Base-by-base conservation (phyloP, 64 coral and sea anemone genomes). In the Catalaphyllia jardinei region DNA sequence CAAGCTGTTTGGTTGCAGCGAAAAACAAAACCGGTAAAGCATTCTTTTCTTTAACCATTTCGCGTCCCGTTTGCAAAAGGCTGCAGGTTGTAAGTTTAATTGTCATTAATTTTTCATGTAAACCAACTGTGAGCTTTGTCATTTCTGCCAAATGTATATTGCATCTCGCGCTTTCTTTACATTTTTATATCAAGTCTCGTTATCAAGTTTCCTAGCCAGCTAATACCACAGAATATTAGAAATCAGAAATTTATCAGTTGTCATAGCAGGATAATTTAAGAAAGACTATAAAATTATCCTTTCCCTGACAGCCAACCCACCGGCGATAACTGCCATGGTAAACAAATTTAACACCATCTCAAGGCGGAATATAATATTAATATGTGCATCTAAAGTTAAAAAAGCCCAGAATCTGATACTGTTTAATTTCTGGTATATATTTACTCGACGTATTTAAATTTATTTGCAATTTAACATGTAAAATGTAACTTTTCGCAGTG, bases 11-110 rank as follows among this genome's bases (percentile, higher is more conserved):
- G 20, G 11, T 46, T 10, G 22, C 17, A 15, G 38, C 20, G 38
- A 28, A 50, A 4, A 71, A 85, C 22, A 69, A 38, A 71, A 42
- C 18, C 63, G 12, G 4, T n/a, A 1, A 49, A 51, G 52, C 28
- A 71, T 28, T 51, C 30, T 85, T 85, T 71, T 71, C 33, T 49
- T 71, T 29, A 14, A 67, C 39, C 35, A 42, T 85, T 42, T 46
- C 62, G 81, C 81, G 81, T 85, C 81, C 59, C 62, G n/a, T 85
- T 83, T 71, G 13, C 81, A 46, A 49, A 69, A 50, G 81, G 31
- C 63, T 14, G 81, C 62, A 85, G 81, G 81, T 85, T 85, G 81
- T 71, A 85, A 85, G 62, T 71, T 85, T 51, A 50, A 71, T 71
- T 50, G 30, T 29, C 9, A 85, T 85, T 25, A 85, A 85, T 71